Evolutionary conservation across 2,888 invertebrate species (phyloP), one percentile per base, ranked within the genome.

Genomic region (Hirtodrosophila alboralis): DNA sequence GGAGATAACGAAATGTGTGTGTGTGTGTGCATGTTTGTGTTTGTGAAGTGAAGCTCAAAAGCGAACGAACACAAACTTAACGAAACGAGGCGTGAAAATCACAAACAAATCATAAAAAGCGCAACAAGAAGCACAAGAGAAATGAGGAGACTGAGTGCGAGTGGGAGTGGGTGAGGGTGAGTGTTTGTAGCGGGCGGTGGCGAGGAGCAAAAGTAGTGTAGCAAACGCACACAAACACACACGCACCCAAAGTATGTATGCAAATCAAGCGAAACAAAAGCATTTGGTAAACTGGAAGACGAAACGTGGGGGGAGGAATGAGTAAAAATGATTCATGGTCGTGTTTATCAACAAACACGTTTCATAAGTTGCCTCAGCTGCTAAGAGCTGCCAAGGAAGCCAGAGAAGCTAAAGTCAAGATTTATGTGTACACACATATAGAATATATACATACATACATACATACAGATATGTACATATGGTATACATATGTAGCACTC

Each of bases 271-370:
- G 52, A 66, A 73, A 72, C 81, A 70, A 53, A 41, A 52, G 52
- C 57, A 44, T 28, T 44, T 16, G 40, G 31, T 18, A 31, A 26
- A 10, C 23, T 28, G 36, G 21, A n/a, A 16, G 18, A 18, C 5
- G 6, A 18, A 33, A 23, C 28, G 34, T 18, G 18, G 26, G 51
- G 41, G 52, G 18, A 18, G n/a, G n/a, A 4, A 48, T 48, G 60
- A 51, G 63, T 53, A 62, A 59, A 80, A 86, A 84, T 81, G 86
- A 81, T 81, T 81, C 81, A 86, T 86, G 78, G 86, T 54, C 66
- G 79, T 84, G 81, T 86, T 81, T 86, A 81, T 81, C 81, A 81
- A 73, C 84, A 79, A 79, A 79, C 86, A 81, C 81, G 81, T 81
- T 81, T 67, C 78, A 81, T 69, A 71, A 72, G 52, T 63, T 47